Percentiles rank a stretch among this genome's conserved stretches.
Conservation (phyloP, 2,797 vertebrate species). For the Threskiornis aethiopicus region DNA sequence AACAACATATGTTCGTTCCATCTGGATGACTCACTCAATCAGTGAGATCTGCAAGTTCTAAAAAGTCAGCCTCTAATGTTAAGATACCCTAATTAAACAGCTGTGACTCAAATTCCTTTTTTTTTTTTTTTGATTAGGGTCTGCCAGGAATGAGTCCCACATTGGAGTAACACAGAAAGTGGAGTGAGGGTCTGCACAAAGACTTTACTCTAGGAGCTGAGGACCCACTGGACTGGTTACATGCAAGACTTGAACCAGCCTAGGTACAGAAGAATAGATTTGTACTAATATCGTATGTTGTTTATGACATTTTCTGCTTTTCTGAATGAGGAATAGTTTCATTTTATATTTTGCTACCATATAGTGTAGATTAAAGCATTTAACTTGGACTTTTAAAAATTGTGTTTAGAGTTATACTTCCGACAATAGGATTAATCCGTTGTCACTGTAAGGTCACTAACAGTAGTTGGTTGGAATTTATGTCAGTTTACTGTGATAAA, state of each 20-base stretch:
- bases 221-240: neutral
- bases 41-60: conserved; percentile 37
- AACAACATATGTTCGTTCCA: conserved; percentile 55
- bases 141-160: neutral
- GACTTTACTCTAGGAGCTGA: neutral
- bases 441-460: conserved; percentile 15
- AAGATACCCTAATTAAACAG: conserved; percentile 43
- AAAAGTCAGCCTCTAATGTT: conserved; percentile 27
- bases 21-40: conserved; percentile 50
- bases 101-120: conserved; percentile 13
- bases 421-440: conserved; percentile 29
- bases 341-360: neutral
- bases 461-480: conserved; percentile 31
- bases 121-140: neutral
- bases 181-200: neutral
- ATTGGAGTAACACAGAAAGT: neutral
- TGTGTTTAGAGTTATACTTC: conserved; percentile 9
- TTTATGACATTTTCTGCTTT: neutral
- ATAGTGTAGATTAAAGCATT: neutral
- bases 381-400: neutral
- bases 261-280: neutral
- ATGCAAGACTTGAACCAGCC: neutral
- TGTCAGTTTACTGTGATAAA: conserved; percentile 41
- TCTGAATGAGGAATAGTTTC: neutral
- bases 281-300: neutral